Percentiles rank a stretch among this genome's conserved stretches.
phyloP scores from a whole-genome alignment of 2,888 invertebrate species.

The Allolobophora icterica region DNA sequence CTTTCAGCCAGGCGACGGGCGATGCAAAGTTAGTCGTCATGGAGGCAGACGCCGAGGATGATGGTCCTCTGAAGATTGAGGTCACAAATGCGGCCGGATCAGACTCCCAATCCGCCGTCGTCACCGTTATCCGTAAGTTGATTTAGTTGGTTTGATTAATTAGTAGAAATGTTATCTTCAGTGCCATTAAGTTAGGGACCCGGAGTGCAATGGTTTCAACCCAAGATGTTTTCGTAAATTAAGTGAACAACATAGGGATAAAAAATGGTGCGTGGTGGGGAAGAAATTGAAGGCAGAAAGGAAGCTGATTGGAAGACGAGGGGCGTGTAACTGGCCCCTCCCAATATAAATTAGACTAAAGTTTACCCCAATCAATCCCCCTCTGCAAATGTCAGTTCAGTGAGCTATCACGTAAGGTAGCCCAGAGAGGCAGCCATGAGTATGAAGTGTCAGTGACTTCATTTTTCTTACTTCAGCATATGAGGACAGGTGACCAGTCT shows the following conservation, averaged over 20 bases:
- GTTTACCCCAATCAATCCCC: not conserved
- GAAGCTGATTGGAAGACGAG: not conserved
- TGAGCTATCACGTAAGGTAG: too few species aligned
- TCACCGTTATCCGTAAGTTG: constrained; percentile 60
- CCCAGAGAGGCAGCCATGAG: too few species aligned
- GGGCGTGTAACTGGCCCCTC: not conserved
- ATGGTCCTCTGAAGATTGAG: constrained; percentile 82
- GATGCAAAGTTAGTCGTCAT: constrained; percentile 74
- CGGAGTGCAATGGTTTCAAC: not conserved
- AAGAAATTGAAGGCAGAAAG: not conserved
- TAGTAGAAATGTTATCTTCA: too few species aligned
- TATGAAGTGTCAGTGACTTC: too few species aligned
- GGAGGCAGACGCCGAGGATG: constrained; percentile 76
- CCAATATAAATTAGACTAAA: not conserved
- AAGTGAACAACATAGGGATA: not conserved
- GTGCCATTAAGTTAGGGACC: not conserved
- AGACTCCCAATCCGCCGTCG: constrained; percentile 53
- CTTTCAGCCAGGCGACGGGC: constrained; percentile 30
- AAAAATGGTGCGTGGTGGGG: not conserved
- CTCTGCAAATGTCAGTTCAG: not conserved
- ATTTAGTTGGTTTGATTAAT: not conserved
- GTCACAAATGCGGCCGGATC: constrained; percentile 59
- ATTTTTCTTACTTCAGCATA: too few species aligned
- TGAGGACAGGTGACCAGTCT: too few species aligned
- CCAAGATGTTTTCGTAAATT: not conserved